Percentiles rank a stretch among this genome's conserved stretches.
Conservation (phyloP, 2,113 vertebrate genomes). For the Tychaedon coryphoeus region DNA sequence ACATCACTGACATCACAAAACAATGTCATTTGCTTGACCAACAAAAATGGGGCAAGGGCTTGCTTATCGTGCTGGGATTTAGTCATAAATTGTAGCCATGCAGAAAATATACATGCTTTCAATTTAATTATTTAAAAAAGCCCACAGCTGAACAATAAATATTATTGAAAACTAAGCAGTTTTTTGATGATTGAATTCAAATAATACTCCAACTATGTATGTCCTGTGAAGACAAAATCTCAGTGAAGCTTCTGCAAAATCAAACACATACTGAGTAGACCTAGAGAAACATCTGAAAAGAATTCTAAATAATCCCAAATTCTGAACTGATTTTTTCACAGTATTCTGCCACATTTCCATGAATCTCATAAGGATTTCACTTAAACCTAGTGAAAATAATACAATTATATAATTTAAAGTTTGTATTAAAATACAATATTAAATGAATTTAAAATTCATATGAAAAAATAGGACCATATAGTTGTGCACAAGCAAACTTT, state of each 20-base stretch:
- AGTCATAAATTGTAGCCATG: background rate
- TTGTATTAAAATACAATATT: background rate
- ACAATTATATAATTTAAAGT: background rate
- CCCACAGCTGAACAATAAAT: rapidly evolving
- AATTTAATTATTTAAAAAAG: background rate
- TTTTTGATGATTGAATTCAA: background rate
- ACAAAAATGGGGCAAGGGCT: background rate
- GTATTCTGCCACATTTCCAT: background rate
- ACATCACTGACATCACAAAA: background rate
- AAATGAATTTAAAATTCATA: background rate
- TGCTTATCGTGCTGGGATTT: background rate
- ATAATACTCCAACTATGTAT: background rate
- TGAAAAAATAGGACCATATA: background rate
- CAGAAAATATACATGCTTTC: background rate
- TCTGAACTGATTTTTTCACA: background rate
- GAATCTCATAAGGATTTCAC: background rate
- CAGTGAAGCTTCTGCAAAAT: background rate
- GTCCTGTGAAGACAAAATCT: background rate
- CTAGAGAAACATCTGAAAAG: background rate
- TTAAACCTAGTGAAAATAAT: background rate
- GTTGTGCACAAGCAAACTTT: background rate
- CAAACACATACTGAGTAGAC: background rate
- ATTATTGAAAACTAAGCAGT: background rate
- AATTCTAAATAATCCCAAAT: background rate
- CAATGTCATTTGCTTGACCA: background rate